A percentile compares a stretch with the other conserved stretches of the same genome.
Conservation (phyloP, 2,888 invertebrate species). For the Tetrapedia diversipes region DNA sequence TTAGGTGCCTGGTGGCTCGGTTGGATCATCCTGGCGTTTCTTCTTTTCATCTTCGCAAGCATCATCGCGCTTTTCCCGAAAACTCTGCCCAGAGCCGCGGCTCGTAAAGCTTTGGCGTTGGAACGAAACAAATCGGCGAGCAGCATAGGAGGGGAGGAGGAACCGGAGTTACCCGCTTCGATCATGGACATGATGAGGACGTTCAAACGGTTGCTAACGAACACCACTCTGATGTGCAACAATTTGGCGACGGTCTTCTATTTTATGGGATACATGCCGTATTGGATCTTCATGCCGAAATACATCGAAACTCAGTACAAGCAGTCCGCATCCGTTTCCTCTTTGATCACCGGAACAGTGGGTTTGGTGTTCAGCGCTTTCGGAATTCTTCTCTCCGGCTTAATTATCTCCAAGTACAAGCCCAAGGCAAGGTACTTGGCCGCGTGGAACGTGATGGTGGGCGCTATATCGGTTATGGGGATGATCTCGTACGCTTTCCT, state of each 20-base stretch:
- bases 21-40: conserved; percentile 86
- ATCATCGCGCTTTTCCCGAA: conserved; percentile 88
- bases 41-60: conserved; percentile 85
- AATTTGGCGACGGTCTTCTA: conserved; percentile 90
- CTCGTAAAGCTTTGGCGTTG: conserved; percentile 83
- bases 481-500: conserved; percentile 87
- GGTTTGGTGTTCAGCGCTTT: conserved; percentile 88
- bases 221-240: conserved; percentile 89
- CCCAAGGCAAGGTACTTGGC: conserved; percentile 88
- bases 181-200: conserved; percentile 86
- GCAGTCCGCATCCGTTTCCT: conserved; percentile 90
- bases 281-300: conserved; percentile 92
- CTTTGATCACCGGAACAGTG: conserved; percentile 89
- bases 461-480: conserved; percentile 86
- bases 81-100: conserved; percentile 87
- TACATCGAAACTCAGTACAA: conserved; percentile 92
- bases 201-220: conserved; percentile 86
- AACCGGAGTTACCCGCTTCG: conserved; percentile 76
- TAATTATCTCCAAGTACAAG: conserved; percentile 87
- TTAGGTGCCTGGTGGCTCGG: conserved; percentile 94
- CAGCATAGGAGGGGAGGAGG: conserved; percentile 71
- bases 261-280: conserved; percentile 89
- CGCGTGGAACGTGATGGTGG: conserved; percentile 88
- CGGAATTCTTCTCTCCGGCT: conserved; percentile 87
- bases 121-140: conserved; percentile 78